Evolutionary conservation across 1,140 invertebrate genomes (phyloP).

Genomic region (Yoshiicerus persimilis): DNA sequence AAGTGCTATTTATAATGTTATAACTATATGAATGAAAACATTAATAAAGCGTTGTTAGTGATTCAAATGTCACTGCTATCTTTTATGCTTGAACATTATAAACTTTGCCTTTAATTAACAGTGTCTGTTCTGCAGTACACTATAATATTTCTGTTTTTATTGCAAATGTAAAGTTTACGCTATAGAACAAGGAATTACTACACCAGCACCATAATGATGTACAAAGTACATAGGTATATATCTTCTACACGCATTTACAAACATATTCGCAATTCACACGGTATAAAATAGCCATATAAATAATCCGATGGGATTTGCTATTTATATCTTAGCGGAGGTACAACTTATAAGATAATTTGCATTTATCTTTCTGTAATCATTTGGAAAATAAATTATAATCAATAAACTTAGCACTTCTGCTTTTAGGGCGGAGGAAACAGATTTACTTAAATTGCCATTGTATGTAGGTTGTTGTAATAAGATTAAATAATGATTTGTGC

Average conservation of each 20-base stretch:
- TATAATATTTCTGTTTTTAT: too few relatives aligned
- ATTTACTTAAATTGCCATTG: background rate
- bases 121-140: background rate
- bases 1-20: background rate
- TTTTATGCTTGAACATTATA: background rate
- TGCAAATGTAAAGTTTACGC: background rate
- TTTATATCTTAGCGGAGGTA: too few relatives aligned
- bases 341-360: background rate
- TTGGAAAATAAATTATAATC: background rate
- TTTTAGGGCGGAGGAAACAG: background rate
- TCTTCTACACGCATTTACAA: too few relatives aligned
- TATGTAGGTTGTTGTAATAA: background rate
- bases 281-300: too few relatives aligned
- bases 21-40: background rate
- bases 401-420: background rate
- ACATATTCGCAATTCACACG: too few relatives aligned
- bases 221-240: too few relatives aligned
- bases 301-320: too few relatives aligned
- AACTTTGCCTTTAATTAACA: background rate
- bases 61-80: background rate
- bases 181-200: too few relatives aligned
- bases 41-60: background rate
- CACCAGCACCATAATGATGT: too few relatives aligned
- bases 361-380: background rate
- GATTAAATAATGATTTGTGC: background rate